Evolutionary conservation across 92 coral and sea anemone species (phyloP), one percentile per base, ranked within the genome.

Genomic region (Porites cylindrica): DNA sequence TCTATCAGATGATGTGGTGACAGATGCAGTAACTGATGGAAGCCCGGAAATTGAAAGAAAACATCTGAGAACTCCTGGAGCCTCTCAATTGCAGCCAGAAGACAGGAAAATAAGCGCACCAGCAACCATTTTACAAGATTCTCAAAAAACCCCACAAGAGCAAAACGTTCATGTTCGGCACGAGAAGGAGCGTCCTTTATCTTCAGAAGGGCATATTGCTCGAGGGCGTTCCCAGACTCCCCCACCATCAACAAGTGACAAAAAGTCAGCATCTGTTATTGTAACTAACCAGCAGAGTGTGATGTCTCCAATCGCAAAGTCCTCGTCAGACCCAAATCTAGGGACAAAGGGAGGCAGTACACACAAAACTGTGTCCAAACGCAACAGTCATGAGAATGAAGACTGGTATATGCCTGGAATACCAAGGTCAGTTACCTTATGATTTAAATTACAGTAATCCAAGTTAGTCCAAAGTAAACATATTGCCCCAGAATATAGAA

Each of bases 351-450:
- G 67, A 47, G 80, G 64, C 52, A 61, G 50, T 14, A 78, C 32
- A 26, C 83, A 76, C 10, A 76, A 76, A n/a, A 61, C 90, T 21
- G 77, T 86, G 23, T 88, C 83, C 21, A 81, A 83, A 66, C 73
- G 89, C 1, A 79, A 88, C 23, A 96, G 93, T 43, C 94, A 94
- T 54, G 95, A 96, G 54, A 96, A 94, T 68, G 99, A 94, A 69
- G 90, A 91, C 66, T 96, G 99, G 99, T 96, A 96, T 85, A 90
- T 96, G 84, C 92, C 99, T 70, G 98, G 94, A 51, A 95, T 96
- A 17, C 90, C 98, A 63, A 96, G 99, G 99, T 96, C 51, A 17
- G 82, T 18, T 24, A 51, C 21, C 3, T 18, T 1, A 43, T 63
- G 47, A 19, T 14, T 10, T 8, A 56, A 10, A 10, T 10, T 8